Conservation (phyloP, 2,888 invertebrate genomes). For the Hydriomena furcata region DNA sequence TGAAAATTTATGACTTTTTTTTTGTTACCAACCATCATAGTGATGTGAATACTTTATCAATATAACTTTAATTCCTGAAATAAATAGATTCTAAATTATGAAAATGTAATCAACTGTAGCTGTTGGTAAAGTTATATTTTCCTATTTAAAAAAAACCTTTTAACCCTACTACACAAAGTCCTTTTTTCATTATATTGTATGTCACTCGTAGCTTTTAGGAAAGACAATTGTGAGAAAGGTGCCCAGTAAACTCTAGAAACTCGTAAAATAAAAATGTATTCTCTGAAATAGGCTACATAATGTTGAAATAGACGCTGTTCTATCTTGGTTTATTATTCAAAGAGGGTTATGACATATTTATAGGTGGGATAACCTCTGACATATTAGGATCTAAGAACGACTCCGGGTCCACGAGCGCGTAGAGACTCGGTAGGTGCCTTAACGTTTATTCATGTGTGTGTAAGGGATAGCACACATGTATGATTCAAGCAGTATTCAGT, state of each 20-base stretch:
- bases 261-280: constrained; percentile 3
- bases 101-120: no score
- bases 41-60: no score
- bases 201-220: neutral
- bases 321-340: constrained; percentile 34
- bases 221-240: constrained; percentile 2
- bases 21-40: no score
- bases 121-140: no score
- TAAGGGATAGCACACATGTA: neutral
- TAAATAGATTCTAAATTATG: no score
- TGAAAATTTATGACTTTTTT: no score
- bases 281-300: constrained; percentile 2
- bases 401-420: neutral
- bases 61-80: no score
- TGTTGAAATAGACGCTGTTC: constrained; percentile 10
- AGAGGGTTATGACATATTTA: constrained; percentile 37
- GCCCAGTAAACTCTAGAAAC: neutral
- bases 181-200: neutral
- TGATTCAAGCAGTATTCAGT: neutral
- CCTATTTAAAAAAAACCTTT: no score
- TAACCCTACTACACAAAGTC: no score
- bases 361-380: constrained; percentile 31
- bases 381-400: constrained; percentile 25
- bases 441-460: neutral
- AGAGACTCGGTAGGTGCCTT: neutral